These are phyloP conservation scores for Drosophila nigricruria DNA, from an alignment of 2,888 invertebrate species.

Conservation along the genomic window DNA sequence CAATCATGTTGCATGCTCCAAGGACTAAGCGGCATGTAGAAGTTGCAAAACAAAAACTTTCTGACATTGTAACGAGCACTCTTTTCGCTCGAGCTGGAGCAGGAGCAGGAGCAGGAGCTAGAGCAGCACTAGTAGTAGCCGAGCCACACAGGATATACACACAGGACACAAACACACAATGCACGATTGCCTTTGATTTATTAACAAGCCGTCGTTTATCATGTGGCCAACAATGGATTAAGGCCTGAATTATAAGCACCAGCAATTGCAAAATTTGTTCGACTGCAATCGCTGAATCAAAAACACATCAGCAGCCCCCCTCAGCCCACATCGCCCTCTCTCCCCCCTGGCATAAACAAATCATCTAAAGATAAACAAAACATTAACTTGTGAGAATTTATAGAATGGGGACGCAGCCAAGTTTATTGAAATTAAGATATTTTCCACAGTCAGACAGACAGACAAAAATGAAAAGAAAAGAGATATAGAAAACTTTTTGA, in stretches of 20 bases:
- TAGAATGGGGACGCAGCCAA: slow-evolving; percentile 45
- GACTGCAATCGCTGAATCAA: slow-evolving; percentile 46
- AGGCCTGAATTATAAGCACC: slow-evolving; percentile 47
- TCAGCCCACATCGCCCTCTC: background rate
- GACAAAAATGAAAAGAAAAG: too few species aligned
- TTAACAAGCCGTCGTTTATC: slow-evolving; percentile 78
- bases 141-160: slow-evolving; percentile 26
- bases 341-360: slow-evolving; percentile 58
- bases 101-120: background rate
- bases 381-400: slow-evolving; percentile 19
- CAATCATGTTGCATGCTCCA: slow-evolving; percentile 72
- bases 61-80: slow-evolving; percentile 58
- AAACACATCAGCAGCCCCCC: background rate
- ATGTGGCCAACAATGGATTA: slow-evolving; percentile 75
- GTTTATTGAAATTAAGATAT: slow-evolving; percentile 76
- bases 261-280: slow-evolving; percentile 63
- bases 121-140: background rate
- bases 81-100: slow-evolving; percentile 2
- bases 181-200: slow-evolving; percentile 71
- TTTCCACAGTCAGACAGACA: slow-evolving; percentile 30
- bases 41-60: slow-evolving; percentile 59
- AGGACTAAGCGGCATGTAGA: slow-evolving; percentile 29
- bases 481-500: slow-evolving; percentile 18
- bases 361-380: slow-evolving; percentile 61
- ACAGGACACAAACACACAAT: slow-evolving; percentile 38